Evolutionary conservation across 2,888 invertebrate species (phyloP), one percentile per base, ranked within the genome.

Genomic region (Hyles lineata): DNA sequence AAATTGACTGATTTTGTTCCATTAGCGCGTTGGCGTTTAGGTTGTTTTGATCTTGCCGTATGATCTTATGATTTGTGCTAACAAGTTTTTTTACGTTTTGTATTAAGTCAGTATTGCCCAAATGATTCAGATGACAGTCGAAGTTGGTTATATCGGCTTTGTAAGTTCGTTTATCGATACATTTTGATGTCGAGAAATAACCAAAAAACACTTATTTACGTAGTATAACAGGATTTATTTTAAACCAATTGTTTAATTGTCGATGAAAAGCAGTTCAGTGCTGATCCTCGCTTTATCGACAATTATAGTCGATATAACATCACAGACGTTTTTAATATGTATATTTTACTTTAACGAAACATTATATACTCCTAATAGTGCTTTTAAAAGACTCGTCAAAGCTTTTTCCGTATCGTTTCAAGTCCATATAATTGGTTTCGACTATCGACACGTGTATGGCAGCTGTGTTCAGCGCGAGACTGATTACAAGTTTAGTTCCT

Each of bases 41-140:
- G 17, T 50, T 23, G 17, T 50, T 23, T 32, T 50, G 17, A 67
- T 67, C 67, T 67, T 67, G 67, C 67, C 67, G 50, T 67, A 50
- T 67, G 67, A 67, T 67, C 67, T 67, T 67, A 67, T 67, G 67
- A 67, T 67, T 67, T 67, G 67, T 67, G 67, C 67, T 67, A 67
- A 67, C 50, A 43, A 43, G 15, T 55, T 55, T 55, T 52, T 67
- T 67, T 32, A 35, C n/a, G 32, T 23, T 67, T 9, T 23, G 43
- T 21, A 4, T 23, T 63, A 63, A 43, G 55, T 55, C 55, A 55
- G 17, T 67, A 23, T 23, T 15, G 23, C 21, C 43, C 62, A 23
- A 17, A 17, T 50, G 17, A 43, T 67, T 67, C 21, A n/a, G 63
- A 67, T 50, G 67, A 67, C 43, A 67, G 67, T 63, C 21, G 63